Base-by-base conservation (phyloP, 2,888 invertebrate genomes). In the Hetaerina titia region DNA sequence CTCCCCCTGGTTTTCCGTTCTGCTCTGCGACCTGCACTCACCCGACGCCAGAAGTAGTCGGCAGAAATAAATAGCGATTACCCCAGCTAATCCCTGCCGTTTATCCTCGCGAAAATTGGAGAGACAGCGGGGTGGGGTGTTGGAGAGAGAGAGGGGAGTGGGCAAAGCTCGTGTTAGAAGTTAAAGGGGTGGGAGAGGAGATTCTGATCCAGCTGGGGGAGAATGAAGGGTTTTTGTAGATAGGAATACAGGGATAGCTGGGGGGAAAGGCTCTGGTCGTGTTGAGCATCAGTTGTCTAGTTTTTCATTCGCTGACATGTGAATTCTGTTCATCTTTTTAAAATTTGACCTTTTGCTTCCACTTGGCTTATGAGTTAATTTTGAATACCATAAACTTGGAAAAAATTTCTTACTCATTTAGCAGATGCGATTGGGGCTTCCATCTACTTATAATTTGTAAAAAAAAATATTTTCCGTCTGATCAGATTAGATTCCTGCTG, bases 51-150 rank as follows among this genome's bases (percentile, higher is more conserved):
- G 9, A 22, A 31, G 81, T 25, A 81, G 64, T 56, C 74, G 92
- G 69, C 92, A 92, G 92, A 92, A 92, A 92, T 92, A 92, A 92
- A 92, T 92, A 92, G 69, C 92, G 92, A 92, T 92, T 92, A 92
- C 92, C 69, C 69, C 45, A 92, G 92, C 92, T 92, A 74, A 92
- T 92, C 92, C 92, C 69, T 57, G 92, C 57, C 92, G 69, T 90
- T 90, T 90, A 90, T 90, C 90, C 92, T 92, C 92, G 92, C 92
- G 92, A 92, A 92, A 92, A 92, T 92, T 92, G 92, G 69, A 64
- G 69, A 69, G 92, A 92, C 63, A 25, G 90, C n/a, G 60, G 13
- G 90, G 64, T 31, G 4, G 64, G 45, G 90, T 13, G 81, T 17
- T 31, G 81, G 17, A n/a, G 69, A n/a, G 69, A n/a, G 31, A 6